Conservation (phyloP, 2,888 invertebrate genomes). For the Pterostichus niger region DNA sequence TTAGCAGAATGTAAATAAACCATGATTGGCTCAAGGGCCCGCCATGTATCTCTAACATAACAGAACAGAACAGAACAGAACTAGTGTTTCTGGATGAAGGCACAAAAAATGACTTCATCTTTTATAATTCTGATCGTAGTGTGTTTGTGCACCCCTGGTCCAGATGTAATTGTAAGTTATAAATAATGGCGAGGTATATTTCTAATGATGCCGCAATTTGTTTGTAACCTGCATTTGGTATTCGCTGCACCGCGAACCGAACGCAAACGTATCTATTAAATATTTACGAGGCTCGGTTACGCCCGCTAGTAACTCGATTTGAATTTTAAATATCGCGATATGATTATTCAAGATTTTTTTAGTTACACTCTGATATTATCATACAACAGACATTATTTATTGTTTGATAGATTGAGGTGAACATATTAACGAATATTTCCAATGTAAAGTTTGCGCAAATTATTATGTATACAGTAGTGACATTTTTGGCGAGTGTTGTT, state of each 20-base stretch:
- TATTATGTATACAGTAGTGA: no score
- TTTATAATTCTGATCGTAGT: no score
- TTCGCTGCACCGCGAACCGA: constrained; percentile 19
- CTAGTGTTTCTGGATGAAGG: no score
- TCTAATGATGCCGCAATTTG: constrained; percentile 43
- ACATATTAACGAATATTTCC: no score
- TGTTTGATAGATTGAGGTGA: constrained; percentile 15
- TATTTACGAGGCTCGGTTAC: constrained; percentile 56
- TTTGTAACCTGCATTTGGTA: not conserved
- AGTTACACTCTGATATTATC: constrained; percentile 32
- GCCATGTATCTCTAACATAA: no score
- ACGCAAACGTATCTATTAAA: constrained; percentile 47
- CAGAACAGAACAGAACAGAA: no score
- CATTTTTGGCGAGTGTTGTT: no score
- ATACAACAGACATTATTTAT: constrained; percentile 56
- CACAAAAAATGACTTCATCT: no score
- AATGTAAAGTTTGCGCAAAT: no score
- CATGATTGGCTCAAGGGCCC: no score
- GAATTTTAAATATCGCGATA: constrained; percentile 55
- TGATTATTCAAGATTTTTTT: constrained; percentile 56
- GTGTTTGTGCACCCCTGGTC: not conserved
- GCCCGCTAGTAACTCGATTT: constrained; percentile 41
- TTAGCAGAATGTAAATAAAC: no score
- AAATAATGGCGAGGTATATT: constrained; percentile 27
- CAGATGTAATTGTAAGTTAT: not conserved